Evolutionary conservation across 2,113 vertebrate genomes (phyloP).

Genomic region (Motacilla alba): DNA sequence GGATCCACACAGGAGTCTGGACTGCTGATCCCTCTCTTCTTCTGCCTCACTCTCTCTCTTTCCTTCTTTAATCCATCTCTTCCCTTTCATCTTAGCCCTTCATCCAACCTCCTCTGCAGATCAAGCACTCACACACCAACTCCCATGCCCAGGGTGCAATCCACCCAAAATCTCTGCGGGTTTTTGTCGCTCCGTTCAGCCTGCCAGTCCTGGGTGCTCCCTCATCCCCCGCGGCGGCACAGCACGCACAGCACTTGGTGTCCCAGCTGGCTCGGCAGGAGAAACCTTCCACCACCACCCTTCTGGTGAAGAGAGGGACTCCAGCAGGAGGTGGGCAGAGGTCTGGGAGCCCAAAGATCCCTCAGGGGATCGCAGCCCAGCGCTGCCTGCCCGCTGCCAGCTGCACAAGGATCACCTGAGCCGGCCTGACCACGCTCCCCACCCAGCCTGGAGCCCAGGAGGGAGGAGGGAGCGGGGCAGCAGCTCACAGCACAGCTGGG

Average conservation of each 20-base stretch:
- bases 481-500: background rate
- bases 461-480: background rate
- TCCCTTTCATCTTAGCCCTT: background rate
- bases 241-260: rapidly evolving
- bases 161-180: rapidly evolving
- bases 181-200: background rate
- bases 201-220: background rate
- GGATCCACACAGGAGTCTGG: rapidly evolving
- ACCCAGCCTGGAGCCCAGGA: background rate
- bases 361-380: background rate
- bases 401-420: background rate
- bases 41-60: background rate
- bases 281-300: rapidly evolving
- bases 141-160: background rate
- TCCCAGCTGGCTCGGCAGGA: background rate
- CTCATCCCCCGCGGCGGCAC: background rate
- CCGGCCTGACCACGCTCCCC: rapidly evolving
- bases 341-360: background rate
- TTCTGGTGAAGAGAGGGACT: too few species aligned
- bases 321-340: background rate
- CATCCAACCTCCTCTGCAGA: background rate
- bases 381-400: background rate
- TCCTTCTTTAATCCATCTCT: background rate
- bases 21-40: too few species aligned
- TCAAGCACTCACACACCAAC: background rate